Conservation (phyloP, 37 sponge, comb jelly and placozoan species). For the Eunapius fragilis region DNA sequence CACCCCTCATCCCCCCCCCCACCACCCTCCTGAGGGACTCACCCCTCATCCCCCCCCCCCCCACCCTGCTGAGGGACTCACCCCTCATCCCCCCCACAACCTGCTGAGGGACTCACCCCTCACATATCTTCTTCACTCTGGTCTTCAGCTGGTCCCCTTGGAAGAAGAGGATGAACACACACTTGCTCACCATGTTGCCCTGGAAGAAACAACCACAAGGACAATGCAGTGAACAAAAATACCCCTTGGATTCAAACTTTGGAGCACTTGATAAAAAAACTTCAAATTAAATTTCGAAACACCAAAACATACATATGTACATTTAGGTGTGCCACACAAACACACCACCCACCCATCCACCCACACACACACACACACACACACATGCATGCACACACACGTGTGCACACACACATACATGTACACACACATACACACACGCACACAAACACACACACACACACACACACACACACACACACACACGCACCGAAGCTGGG, state of each 20-base stretch:
- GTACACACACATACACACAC: no score
- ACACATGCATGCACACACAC: neutral
- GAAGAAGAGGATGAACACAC: slow-evolving; percentile 87
- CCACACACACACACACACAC: neutral
- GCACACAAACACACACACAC: no score
- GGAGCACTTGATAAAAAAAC: no score
- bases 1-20: no score
- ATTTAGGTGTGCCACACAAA: no score
- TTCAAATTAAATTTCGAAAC: no score
- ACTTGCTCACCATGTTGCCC: slow-evolving; percentile 74
- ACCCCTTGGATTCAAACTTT: neutral
- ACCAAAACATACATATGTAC: no score
- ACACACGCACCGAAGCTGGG: slow-evolving; percentile 79
- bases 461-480: neutral
- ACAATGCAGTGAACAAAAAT: neutral
- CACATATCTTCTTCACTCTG: slow-evolving; percentile 89
- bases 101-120: slow-evolving; percentile 84
- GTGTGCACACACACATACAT: neutral
- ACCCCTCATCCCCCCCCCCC: no score
- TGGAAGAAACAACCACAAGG: slow-evolving; percentile 9
- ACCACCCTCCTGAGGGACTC: neutral
- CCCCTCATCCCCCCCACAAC: neutral
- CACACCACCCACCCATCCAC: no score
- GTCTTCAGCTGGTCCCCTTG: slow-evolving; percentile 85
- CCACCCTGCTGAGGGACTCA: neutral